Base-by-base conservation (phyloP, 1,140 invertebrate species). In the Neodiprion virginianus region DNA sequence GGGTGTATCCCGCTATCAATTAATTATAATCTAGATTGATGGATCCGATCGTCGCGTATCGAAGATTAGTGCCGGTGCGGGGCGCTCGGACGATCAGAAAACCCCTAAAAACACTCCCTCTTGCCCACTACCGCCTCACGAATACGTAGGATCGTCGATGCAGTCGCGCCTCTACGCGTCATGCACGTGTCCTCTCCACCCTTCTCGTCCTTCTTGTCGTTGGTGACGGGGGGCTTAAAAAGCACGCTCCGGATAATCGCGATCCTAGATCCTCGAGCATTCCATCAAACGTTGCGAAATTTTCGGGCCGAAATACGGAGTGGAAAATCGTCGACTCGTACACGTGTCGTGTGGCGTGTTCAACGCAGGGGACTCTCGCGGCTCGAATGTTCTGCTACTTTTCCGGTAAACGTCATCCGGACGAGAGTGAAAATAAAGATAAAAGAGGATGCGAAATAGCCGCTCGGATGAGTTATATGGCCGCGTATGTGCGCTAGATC, bases 11-110 rank as follows among this genome's bases (percentile, higher is more conserved):
- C 77, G 77, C 86, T 88, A 89, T 89, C 87, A 87, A 88, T 88
- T 88, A 88, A 88, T 89, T 88, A 87, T 89, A 89, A 89, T 88
- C 86, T 88, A 88, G 87, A 88, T 88, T 87, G 87, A 89, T 88
- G 85, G 85, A 87, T 87, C 83, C 83, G 84, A 88, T 87, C 83
- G 80, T 77, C 77, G 78, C 81, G 79, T 84, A 85, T 85, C 82
- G 83, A 78, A 85, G 86, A 88, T 88, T 88, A 88, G 86, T 87
- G 82, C 81, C 85, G 84, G 83, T 83, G 75, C 81, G 53, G 53
- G 53, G 53, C 53, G 53, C 11, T 61, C 53, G 53, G 53, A 61
- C 53, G 53, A 12, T 61, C 53, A 7, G n/a, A 61, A 61, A 61
- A 61, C 53, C 53, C 53, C 53, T 61, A 61, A 61, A 61, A 61